These are phyloP conservation scores for Eupristina koningsbergeri DNA, from an alignment of 1,140 invertebrate genomes.

Conservation along the genomic window DNA sequence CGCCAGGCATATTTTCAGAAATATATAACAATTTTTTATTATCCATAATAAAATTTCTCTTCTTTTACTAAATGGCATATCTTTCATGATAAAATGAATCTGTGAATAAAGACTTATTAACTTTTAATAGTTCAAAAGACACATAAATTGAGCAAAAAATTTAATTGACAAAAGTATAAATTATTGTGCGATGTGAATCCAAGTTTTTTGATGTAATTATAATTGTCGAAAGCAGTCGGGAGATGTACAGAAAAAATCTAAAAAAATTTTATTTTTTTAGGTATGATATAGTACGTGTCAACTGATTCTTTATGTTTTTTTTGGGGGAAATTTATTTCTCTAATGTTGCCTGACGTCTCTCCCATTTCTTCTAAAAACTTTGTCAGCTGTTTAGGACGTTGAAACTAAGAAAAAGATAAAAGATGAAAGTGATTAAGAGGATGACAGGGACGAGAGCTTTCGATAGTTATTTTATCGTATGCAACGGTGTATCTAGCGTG, in stretches of 20 bases:
- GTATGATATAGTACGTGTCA: neutral
- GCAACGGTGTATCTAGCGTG: neutral
- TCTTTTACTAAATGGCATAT: neutral
- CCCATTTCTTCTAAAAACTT: neutral
- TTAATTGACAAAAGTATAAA: neutral
- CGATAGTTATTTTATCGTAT: neutral
- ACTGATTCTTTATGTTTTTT: constrained; percentile 6
- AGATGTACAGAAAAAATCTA: no score
- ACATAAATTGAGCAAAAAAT: neutral
- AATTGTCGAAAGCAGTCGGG: neutral
- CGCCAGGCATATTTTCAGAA: neutral
- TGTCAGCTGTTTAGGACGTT: neutral
- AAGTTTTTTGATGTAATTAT: neutral
- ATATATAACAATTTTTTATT: neutral
- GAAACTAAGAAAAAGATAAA: neutral
- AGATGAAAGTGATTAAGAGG: neutral
- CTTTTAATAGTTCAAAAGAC: neutral
- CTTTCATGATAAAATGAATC: neutral
- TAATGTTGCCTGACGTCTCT: neutral
- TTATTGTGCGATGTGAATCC: no score
- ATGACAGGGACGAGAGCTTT: neutral
- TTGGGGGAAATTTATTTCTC: neutral
- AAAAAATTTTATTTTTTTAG: constrained; percentile 16
- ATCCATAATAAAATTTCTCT: neutral
- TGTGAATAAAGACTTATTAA: neutral